Base-by-base conservation (phyloP, 2,888 invertebrate species). In the Harpagoxenus sublaevis region DNA sequence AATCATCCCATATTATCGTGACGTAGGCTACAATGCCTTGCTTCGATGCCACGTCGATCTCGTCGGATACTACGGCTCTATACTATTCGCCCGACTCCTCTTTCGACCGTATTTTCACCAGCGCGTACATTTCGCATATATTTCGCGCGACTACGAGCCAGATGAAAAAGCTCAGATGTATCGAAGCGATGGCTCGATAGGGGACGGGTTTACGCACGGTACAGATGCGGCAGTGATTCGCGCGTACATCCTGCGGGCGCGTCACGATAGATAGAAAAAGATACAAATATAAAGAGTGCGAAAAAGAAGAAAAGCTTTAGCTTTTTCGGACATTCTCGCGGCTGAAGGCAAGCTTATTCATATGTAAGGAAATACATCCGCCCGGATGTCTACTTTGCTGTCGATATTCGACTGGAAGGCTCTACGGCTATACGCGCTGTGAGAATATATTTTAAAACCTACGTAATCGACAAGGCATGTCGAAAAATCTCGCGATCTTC, bases 371-470 rank as follows among this genome's bases (percentile, higher is more conserved):
- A 79, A 79, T 48, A 57, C 45, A 70, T 62, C 18, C 71, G 48
- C 28, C 23, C 60, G 23, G 35, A 35, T 35, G 35, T 35, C 35
- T 35, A 60, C 60, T 60, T 28, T 31, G 10, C 1, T 1, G 6
- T 23, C 60, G 31, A 51, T 60, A 62, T 71, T 71, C 48, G 55
- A 66, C 12, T 6, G 35, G 23, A 62, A 51, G 0, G 62, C 23
- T 79, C 23, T 45, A 35, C 3, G 57, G n/a, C 1, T 35, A 48
- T 35, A 48, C 45, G 45, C 8, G 53, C n/a, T 15, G 65, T 23
- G 60, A 70, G 57, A 79, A 60, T 79, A 57, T 60, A 71, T 79
- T 79, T 70, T 70, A 39, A 79, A 60, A 18, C 28, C 0, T 23
- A 28, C 45, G 28, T 42, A n/a, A 31, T 57, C 35, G 60, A 71